phyloP scores from a whole-genome alignment of 2,888 invertebrate species.

The Theretra japonica region DNA sequence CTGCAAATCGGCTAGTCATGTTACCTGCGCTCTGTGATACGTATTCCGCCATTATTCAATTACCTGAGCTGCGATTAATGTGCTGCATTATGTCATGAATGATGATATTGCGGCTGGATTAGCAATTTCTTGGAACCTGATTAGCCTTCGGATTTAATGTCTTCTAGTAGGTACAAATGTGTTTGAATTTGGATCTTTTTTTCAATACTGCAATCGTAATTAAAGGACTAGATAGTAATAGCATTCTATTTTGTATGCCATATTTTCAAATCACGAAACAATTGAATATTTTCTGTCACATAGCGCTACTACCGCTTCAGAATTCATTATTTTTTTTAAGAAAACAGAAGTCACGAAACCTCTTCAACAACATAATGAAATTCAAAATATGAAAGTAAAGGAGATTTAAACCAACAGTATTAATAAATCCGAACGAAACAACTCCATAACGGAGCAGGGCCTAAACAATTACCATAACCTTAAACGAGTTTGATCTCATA shows the following conservation, averaged over 20 bases:
- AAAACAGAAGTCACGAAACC: too few relatives aligned
- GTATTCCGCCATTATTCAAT: background rate
- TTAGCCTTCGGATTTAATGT: too few relatives aligned
- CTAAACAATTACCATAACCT: background rate
- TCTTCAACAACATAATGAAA: background rate
- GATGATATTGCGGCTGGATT: background rate
- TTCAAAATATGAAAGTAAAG: background rate
- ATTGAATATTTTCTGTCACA: too few relatives aligned
- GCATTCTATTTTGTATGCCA: too few relatives aligned
- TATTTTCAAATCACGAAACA: too few relatives aligned
- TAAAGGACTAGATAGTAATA: too few relatives aligned
- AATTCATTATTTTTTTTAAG: too few relatives aligned
- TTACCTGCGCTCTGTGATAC: conserved; percentile 1
- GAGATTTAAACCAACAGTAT: background rate
- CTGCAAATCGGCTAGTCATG: background rate
- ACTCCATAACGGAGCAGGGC: background rate
- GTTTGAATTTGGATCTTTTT: too few relatives aligned
- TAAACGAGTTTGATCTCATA: background rate
- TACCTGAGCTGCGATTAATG: background rate
- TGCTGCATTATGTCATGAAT: background rate
- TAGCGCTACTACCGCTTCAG: too few relatives aligned
- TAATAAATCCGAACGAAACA: background rate
- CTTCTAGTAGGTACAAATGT: too few relatives aligned
- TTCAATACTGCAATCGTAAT: too few relatives aligned
- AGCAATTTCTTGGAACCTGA: background rate